Evolutionary conservation across 2,113 vertebrate species (phyloP), one percentile per base, ranked within the genome.

Genomic region (Callionymus lyra): DNA sequence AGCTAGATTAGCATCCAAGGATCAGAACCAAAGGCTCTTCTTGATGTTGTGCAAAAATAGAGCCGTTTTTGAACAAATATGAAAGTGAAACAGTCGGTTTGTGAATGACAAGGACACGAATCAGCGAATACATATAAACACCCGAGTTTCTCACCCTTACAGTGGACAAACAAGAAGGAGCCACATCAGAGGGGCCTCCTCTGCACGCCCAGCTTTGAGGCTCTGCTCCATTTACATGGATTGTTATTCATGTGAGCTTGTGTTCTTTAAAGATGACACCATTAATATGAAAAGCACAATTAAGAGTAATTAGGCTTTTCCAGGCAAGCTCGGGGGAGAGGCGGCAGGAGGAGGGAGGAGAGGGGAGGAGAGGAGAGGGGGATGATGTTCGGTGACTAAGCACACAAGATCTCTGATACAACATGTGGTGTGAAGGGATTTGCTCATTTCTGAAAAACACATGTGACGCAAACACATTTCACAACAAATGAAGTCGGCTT

Each of bases 171-270:
- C n/a, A n/a, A n/a, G n/a, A n/a, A n/a, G n/a, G n/a, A n/a, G n/a
- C 1, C 35, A 35, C 21, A 27, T 27, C 21, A 27, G 21, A 27
- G 21, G 21, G 21, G 8, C 36, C 44, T 56, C 53, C 1, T 34
- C 50, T 11, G 13, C 43, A 15, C 45, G 33, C 17, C 41, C 46
- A 27, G 51, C 32, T 36, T 35, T 27, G 6, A 49, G 36, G 21
- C 21, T 27, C 36, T 47, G 71, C 52, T 52, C 50, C 63, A 79
- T 78, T 81, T 79, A 74, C 75, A 81, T 56, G 37, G 12, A 75
- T 78, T 83, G 65, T 80, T 51, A 83, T 83, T 81, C 59, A 76
- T 65, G 82, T 82, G 46, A 69, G 62, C n/a, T 12, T 34, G 40
- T 59, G 63, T 65, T 77, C 65, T 78, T 63, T 55, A 59, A 61